phyloP scores from a whole-genome alignment of 2,888 invertebrate species.

The Pemphredon lugubris region DNA sequence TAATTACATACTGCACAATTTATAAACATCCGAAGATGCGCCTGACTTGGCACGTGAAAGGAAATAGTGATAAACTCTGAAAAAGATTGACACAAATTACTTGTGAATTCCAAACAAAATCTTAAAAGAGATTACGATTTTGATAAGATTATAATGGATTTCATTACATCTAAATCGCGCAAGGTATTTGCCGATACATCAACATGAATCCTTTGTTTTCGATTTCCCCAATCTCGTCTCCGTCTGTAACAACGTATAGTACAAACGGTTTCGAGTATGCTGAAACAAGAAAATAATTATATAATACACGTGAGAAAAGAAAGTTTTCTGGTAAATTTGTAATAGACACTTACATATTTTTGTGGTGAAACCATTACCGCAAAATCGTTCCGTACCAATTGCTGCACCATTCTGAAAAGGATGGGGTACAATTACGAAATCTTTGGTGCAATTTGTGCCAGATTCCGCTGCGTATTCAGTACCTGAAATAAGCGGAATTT shows the following conservation, averaged over 20 bases:
- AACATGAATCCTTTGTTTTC: slow-evolving; percentile 90
- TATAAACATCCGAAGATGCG: no score
- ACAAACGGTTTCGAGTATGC: slow-evolving; percentile 88
- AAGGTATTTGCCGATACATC: slow-evolving; percentile 86
- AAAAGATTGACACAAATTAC: no score
- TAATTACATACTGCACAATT: no score
- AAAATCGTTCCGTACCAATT: slow-evolving; percentile 86
- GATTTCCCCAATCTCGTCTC: slow-evolving; percentile 84
- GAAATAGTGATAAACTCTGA: no score
- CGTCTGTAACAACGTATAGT: slow-evolving; percentile 87
- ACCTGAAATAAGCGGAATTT: no score
- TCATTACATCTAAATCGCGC: no score
- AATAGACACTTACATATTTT: slow-evolving; percentile 83
- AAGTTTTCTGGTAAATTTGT: background rate
- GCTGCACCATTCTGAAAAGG: slow-evolving; percentile 81
- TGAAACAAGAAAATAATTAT: slow-evolving; percentile 76
- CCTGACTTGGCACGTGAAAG: no score
- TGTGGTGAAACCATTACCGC: slow-evolving; percentile 87
- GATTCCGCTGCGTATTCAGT: slow-evolving; percentile 83
- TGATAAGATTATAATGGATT: no score
- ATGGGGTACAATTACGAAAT: slow-evolving; percentile 89
- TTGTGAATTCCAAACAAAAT: no score
- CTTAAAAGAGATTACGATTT: no score
- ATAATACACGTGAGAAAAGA: no score
- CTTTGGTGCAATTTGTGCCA: slow-evolving; percentile 85